Evolutionary conservation across 1,140 invertebrate species (phyloP).

Genomic region (Psix sp.): DNA sequence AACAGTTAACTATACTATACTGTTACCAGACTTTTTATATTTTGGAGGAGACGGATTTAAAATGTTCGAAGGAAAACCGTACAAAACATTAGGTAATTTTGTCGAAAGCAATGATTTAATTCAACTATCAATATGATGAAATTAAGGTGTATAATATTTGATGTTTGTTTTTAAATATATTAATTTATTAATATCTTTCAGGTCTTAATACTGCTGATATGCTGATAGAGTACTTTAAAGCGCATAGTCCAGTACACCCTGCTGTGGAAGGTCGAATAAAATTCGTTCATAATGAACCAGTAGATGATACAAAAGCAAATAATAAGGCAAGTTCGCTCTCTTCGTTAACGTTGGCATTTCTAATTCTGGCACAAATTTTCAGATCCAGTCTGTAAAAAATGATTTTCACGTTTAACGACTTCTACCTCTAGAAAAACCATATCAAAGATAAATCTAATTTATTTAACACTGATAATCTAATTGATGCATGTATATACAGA

Average conservation of each 20-base stretch:
- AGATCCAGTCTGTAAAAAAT: slow-evolving; percentile 2
- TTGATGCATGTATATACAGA: too few species aligned
- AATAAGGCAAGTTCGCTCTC: neutral
- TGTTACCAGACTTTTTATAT: slow-evolving; percentile 77
- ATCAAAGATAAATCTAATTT: too few species aligned
- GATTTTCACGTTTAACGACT: too few species aligned
- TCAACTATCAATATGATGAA: too few species aligned
- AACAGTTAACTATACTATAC: slow-evolving; percentile 74
- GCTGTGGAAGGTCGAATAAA: slow-evolving; percentile 28
- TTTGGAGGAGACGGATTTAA: slow-evolving; percentile 70
- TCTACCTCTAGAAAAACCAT: too few species aligned
- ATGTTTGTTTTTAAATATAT: neutral
- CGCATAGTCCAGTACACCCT: slow-evolving; percentile 21
- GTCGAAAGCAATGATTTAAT: too few species aligned
- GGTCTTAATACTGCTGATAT: slow-evolving; percentile 10
- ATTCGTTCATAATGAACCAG: neutral
- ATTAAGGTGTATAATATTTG: neutral
- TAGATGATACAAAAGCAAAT: neutral
- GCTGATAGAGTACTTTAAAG: slow-evolving; percentile 17
- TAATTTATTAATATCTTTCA: slow-evolving; percentile 13
- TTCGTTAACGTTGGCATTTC: neutral
- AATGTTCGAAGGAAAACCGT: slow-evolving; percentile 46
- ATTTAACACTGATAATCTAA: too few species aligned
- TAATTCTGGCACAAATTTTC: slow-evolving; percentile 17
- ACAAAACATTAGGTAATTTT: slow-evolving; percentile 37